Conservation (phyloP, 2,888 invertebrate species). For the Sussaba pulchella region DNA sequence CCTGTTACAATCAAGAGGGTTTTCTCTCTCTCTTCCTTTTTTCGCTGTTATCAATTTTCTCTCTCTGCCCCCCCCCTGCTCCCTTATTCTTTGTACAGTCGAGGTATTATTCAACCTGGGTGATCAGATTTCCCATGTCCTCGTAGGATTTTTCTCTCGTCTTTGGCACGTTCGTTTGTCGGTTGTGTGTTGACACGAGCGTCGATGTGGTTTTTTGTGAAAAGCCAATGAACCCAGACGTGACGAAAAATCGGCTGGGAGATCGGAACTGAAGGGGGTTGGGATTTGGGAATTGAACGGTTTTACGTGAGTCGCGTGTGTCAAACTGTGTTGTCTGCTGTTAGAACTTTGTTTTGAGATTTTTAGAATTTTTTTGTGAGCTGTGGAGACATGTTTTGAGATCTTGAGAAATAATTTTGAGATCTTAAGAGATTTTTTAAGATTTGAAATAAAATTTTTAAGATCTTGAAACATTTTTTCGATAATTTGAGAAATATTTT, state of each 20-base stretch:
- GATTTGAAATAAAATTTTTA: too few relatives aligned
- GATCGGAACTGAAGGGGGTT: not conserved
- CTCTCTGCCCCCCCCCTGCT: not conserved
- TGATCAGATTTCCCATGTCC: slow-evolving; percentile 31
- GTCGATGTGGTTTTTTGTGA: slow-evolving; percentile 39
- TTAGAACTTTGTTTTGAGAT: too few relatives aligned
- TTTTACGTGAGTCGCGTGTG: too few relatives aligned
- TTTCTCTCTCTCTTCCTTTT: slow-evolving; percentile 2
- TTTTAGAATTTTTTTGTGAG: too few relatives aligned
- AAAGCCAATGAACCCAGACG: slow-evolving; percentile 24
- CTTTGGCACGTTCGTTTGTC: slow-evolving; percentile 7
- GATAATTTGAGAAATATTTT: too few relatives aligned
- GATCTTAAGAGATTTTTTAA: too few relatives aligned
- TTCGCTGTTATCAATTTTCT: not conserved
- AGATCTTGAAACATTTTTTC: too few relatives aligned
- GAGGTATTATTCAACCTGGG: slow-evolving; percentile 7
- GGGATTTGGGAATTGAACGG: not conserved
- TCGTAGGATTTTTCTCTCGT: slow-evolving; percentile 17
- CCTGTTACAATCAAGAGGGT: slow-evolving; percentile 69
- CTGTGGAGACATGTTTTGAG: too few relatives aligned
- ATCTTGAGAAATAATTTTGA: too few relatives aligned
- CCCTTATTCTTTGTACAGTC: slow-evolving; percentile 15
- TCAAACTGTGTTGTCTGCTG: too few relatives aligned
- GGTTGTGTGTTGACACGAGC: not conserved
- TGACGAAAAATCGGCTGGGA: not conserved